A percentile compares a stretch with the other conserved stretches of the same genome.
phyloP scores from a whole-genome alignment of 2,888 invertebrate species.

The Pelosia muscerda region DNA sequence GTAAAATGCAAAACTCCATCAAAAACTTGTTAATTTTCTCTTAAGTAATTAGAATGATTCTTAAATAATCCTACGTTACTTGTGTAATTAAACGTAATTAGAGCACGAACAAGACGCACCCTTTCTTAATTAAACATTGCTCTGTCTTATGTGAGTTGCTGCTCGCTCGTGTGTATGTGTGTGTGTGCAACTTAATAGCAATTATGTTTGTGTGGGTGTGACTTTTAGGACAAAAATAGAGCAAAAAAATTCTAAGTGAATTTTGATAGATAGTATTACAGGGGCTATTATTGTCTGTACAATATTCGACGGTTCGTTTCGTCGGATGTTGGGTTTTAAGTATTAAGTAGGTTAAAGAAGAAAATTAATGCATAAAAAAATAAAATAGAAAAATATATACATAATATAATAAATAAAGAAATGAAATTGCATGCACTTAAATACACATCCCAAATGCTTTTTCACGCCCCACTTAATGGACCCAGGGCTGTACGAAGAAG shows the following conservation, averaged over 20 bases:
- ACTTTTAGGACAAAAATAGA: conserved; percentile 12
- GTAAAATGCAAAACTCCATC: conserved; percentile 2
- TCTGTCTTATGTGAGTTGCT: conserved; percentile 22
- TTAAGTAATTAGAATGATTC: conserved; percentile 6
- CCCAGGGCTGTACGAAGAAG: too few relatives aligned
- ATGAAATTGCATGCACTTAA: too few relatives aligned
- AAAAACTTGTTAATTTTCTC: conserved; percentile 6
- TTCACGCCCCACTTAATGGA: too few relatives aligned
- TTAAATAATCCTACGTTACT: conserved; percentile 34
- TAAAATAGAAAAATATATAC: too few relatives aligned
- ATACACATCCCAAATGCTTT: too few relatives aligned
- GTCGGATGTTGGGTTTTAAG: neutral
- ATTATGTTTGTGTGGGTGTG: neutral
- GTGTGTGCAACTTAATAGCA: neutral
- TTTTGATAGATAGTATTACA: neutral
- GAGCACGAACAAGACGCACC: conserved; percentile 43
- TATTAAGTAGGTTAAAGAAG: too few relatives aligned
- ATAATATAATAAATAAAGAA: too few relatives aligned
- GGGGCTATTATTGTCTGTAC: neutral
- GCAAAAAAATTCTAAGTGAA: conserved; percentile 6
- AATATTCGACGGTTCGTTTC: neutral
- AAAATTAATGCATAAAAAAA: too few relatives aligned
- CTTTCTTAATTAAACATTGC: conserved; percentile 54
- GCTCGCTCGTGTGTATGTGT: neutral
- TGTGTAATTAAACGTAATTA: conserved; percentile 52